A percentile compares a stretch with the other conserved stretches of the same genome.
Evolutionary conservation across 2,113 vertebrate species (phyloP).

Genomic region (Phylloscopus trochilus): DNA sequence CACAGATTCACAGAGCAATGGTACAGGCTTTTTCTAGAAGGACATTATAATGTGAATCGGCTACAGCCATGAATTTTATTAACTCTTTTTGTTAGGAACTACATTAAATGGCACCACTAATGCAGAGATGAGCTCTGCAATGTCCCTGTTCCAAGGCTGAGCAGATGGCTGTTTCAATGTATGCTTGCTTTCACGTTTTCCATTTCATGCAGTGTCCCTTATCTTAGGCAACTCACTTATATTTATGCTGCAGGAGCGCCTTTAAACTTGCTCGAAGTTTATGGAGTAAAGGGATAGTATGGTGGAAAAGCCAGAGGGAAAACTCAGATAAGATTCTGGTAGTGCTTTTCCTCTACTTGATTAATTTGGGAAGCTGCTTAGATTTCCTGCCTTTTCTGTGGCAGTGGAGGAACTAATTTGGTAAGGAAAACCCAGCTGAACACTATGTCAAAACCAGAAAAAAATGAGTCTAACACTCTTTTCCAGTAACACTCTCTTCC

Average conservation of each 20-base stretch:
- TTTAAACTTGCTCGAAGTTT: slow-evolving; percentile 50
- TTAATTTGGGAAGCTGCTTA: slow-evolving; percentile 24
- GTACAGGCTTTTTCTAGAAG: slow-evolving; percentile 1
- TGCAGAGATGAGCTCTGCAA: slow-evolving; percentile 42
- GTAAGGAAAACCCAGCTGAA: slow-evolving; percentile 6
- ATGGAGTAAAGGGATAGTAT: not conserved
- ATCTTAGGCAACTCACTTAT: slow-evolving; percentile 23
- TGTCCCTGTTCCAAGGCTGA: slow-evolving; percentile 48
- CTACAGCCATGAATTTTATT: slow-evolving; percentile 57
- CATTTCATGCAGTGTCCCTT: slow-evolving; percentile 38
- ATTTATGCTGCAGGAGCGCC: slow-evolving; percentile 5
- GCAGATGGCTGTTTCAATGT: slow-evolving; percentile 58
- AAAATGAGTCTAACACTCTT: not conserved
- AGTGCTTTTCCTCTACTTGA: not conserved
- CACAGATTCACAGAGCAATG: slow-evolving; percentile 36
- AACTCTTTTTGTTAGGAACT: slow-evolving; percentile 57
- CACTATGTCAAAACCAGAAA: not conserved
- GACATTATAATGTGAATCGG: slow-evolving; percentile 60
- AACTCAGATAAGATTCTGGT: slow-evolving; percentile 42
- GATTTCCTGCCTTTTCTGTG: not conserved
- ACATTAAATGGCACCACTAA: slow-evolving; percentile 56
- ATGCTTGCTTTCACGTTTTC: slow-evolving; percentile 49
- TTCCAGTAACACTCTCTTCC: not conserved
- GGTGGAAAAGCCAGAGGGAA: slow-evolving; percentile 43
- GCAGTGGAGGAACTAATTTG: not conserved